These are phyloP conservation scores for Mallotus villosus DNA, from an alignment of 2,797 vertebrate species.

Conservation along the genomic window DNA sequence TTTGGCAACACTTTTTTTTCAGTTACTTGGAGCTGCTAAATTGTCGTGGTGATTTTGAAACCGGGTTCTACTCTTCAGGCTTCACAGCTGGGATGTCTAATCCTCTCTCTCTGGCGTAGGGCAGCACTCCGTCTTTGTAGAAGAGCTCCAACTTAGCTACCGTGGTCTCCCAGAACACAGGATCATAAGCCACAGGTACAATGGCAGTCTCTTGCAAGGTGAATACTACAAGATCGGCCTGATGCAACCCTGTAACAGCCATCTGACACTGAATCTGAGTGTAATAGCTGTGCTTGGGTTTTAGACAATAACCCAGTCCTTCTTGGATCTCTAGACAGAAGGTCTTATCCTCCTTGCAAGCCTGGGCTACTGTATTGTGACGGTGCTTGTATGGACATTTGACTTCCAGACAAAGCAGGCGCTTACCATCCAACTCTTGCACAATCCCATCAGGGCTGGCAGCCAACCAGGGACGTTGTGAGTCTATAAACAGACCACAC, in stretches of 20 bases:
- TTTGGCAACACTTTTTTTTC: neutral
- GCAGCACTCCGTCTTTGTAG: conserved; percentile 71
- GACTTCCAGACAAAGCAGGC: conserved; percentile 77
- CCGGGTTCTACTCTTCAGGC: conserved; percentile 59
- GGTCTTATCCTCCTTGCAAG: conserved; percentile 69
- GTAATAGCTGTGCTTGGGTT: conserved; percentile 75
- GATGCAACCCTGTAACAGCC: conserved; percentile 62
- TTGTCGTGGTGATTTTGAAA: neutral
- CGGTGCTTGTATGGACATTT: conserved; percentile 85
- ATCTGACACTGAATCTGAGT: conserved; percentile 84
- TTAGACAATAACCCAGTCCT: conserved; percentile 62
- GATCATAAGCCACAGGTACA: conserved; percentile 73
- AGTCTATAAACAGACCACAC: conserved; percentile 79
- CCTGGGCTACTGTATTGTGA: conserved; percentile 63
- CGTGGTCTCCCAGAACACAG: conserved; percentile 68
- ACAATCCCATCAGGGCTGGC: conserved; percentile 82
- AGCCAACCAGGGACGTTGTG: conserved; percentile 72
- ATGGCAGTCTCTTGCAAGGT: conserved; percentile 72
- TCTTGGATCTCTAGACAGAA: conserved; percentile 74
- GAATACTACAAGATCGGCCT: conserved; percentile 75
- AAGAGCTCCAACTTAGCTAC: conserved; percentile 76
- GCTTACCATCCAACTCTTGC: conserved; percentile 61
- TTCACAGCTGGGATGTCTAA: neutral
- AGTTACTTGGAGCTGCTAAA: conserved; percentile 28
- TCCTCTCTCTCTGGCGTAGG: conserved; percentile 45